Percentiles rank a stretch among this genome's conserved stretches.
Evolutionary conservation across 2,797 vertebrate species (phyloP).

Genomic region (Dicrostonyx torquatus): DNA sequence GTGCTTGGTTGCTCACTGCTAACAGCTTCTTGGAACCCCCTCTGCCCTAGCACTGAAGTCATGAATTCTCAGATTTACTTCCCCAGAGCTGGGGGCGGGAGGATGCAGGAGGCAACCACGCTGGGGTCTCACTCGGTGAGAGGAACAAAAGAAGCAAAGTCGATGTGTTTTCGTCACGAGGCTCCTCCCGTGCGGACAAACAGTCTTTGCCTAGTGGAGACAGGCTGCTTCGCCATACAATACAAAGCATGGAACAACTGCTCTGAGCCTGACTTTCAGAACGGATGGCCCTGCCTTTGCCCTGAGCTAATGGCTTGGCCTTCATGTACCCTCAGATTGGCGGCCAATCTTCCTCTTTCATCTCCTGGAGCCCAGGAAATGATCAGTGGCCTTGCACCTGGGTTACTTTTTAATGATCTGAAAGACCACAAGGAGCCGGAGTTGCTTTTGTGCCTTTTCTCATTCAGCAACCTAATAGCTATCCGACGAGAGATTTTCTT

Average conservation of each 20-base stretch:
- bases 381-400: slow-evolving; percentile 73
- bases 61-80: background rate
- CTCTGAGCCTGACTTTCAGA: slow-evolving; percentile 19
- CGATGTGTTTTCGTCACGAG: background rate
- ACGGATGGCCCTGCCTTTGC: slow-evolving; percentile 17
- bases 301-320: slow-evolving; percentile 7
- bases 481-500: slow-evolving; percentile 57
- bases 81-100: background rate
- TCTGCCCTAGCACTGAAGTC: background rate
- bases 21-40: background rate
- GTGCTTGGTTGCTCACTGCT: slow-evolving; percentile 5
- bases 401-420: slow-evolving; percentile 83
- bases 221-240: slow-evolving; percentile 8
- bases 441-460: slow-evolving; percentile 67
- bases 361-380: slow-evolving; percentile 57
- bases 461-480: slow-evolving; percentile 75
- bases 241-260: slow-evolving; percentile 4
- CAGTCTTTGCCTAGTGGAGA: slow-evolving; percentile 14
- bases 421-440: slow-evolving; percentile 71
- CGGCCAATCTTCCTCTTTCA: slow-evolving; percentile 71
- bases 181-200: background rate
- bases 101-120: accelerated
- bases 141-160: background rate
- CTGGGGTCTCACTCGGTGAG: background rate
- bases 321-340: slow-evolving; percentile 10